Evolutionary conservation across 2,113 vertebrate species (phyloP).

Genomic region (Clarias magur): DNA sequence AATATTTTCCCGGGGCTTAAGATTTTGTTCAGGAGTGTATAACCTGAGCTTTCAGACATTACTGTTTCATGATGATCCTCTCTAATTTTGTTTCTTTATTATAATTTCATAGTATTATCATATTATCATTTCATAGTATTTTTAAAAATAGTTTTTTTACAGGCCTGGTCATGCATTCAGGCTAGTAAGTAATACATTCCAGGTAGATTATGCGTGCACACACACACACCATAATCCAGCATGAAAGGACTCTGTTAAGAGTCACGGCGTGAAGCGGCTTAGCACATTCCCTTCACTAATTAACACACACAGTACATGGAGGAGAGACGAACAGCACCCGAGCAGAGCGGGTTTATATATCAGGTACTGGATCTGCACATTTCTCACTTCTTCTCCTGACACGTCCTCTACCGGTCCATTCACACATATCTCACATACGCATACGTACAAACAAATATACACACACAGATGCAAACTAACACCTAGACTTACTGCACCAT

Average conservation of each 20-base stretch:
- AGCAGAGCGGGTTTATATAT: background rate
- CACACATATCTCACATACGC: background rate
- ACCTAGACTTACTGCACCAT: background rate
- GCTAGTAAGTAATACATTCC: conserved; percentile 9
- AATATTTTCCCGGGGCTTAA: no score
- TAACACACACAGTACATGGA: conserved; percentile 10
- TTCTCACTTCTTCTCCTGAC: conserved; percentile 3
- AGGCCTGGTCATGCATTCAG: background rate
- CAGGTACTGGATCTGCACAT: background rate
- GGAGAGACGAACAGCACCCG: background rate
- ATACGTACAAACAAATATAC: background rate
- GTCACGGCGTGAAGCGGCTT: conserved; percentile 2
- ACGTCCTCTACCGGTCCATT: conserved; percentile 13
- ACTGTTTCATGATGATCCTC: background rate
- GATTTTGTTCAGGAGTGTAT: no score
- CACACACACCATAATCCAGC: conserved; percentile 34
- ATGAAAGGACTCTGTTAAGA: background rate
- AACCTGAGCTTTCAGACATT: background rate
- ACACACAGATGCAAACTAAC: conserved; percentile 1
- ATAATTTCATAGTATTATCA: background rate
- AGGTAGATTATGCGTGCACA: background rate
- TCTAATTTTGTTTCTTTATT: background rate
- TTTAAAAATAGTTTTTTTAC: background rate
- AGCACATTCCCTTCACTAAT: conserved; percentile 39
- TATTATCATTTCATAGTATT: background rate